Evolutionary conservation across 2,113 vertebrate species (phyloP), one percentile per base, ranked within the genome.

Genomic region (Neolamprologus devosi): DNA sequence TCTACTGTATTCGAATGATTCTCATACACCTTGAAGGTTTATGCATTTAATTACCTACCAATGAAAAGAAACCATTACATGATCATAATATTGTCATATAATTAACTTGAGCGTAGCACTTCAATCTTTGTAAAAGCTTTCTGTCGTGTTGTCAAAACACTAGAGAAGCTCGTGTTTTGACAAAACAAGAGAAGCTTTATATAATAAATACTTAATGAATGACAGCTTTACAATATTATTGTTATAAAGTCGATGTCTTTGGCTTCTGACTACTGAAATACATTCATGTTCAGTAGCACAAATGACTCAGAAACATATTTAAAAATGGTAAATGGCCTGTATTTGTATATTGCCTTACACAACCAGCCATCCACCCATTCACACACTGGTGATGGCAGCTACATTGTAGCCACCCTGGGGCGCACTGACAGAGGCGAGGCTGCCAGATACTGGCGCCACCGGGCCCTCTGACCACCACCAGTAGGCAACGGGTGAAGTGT

Each of bases 291-390:
- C 35, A 0, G 11, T 45, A 45, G 13, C 68, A 73, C 21, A 73
- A 26, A 73, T 11, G 16, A 47, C 40, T 28, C 40, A 28, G 21
- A 73, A 40, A 42, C 8, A 3, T 28, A 9, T 58, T 30, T 58
- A 58, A 9, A 58, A 58, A 30, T 58, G 14, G 55, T 1, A 28
- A 58, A 1, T 58, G 1, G 8, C 0, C 26, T 30, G 26, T 17
- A 58, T 58, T 58, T 30, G 0, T 30, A 1, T 4, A 26, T n/a
- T n/a, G 10, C n/a, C 7, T 55, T 23, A 23, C 53, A 7, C 2
- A 54, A 0, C n/a, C 9, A 11, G n/a, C 3, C 0, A 53, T 21
- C 9, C 51, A 53, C 1, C 0, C 5, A 53, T 53, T 10, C 49
- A 53, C 45, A 4, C 10, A 54, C n/a, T 23, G 53, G 53, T 54